These are phyloP conservation scores for Pangasius macronema DNA, from an alignment of 2,797 vertebrate genomes.

Conservation along the genomic window DNA sequence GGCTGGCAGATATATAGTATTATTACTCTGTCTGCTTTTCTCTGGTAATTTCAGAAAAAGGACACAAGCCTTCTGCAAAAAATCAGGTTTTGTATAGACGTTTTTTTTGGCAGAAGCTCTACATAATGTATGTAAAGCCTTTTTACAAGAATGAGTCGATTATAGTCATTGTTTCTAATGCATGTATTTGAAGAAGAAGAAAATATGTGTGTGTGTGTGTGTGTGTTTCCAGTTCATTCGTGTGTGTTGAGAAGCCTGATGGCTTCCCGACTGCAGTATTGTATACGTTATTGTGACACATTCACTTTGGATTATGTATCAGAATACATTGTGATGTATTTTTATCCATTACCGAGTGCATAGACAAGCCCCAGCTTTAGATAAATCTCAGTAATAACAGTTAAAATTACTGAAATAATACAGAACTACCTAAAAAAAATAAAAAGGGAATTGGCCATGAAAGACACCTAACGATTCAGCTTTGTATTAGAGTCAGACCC, in stretches of 20 bases:
- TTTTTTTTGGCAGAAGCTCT: background rate
- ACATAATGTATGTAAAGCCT: background rate
- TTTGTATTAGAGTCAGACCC: constrained; percentile 19
- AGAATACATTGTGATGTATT: too few species aligned
- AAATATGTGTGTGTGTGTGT: too few species aligned
- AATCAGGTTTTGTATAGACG: background rate
- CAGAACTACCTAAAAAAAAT: background rate
- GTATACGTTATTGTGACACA: too few species aligned
- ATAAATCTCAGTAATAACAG: background rate
- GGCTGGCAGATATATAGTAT: background rate
- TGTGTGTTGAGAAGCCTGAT: too few species aligned
- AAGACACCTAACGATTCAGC: background rate
- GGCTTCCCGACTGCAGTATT: too few species aligned
- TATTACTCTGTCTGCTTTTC: background rate
- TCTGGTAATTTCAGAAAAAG: background rate
- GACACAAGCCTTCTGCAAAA: background rate
- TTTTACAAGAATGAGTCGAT: background rate
- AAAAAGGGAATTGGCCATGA: background rate
- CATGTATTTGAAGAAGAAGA: too few species aligned
- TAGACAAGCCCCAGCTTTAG: background rate
- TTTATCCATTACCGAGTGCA: background rate
- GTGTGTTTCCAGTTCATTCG: too few species aligned
- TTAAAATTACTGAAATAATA: background rate
- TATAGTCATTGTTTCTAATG: background rate
- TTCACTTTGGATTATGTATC: too few species aligned